Evolutionary conservation across 2,797 vertebrate genomes (phyloP).

Genomic region (Alauda arvensis): DNA sequence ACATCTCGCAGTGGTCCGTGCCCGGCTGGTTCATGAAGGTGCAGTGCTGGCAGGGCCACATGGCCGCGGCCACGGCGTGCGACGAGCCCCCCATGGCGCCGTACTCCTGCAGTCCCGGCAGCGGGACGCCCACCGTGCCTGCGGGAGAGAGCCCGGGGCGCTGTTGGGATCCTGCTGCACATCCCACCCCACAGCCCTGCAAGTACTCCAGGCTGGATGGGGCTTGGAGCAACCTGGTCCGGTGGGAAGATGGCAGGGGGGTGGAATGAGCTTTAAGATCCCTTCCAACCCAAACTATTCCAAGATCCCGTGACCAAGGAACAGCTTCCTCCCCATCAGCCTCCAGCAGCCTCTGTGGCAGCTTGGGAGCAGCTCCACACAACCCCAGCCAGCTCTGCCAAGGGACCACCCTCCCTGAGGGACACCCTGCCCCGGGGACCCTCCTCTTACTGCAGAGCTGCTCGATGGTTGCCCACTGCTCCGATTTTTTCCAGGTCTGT

Average conservation of each 20-base stretch:
- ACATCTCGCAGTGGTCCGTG: constrained; percentile 97
- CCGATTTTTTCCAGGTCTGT: constrained; percentile 96
- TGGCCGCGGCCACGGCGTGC: constrained; percentile 75
- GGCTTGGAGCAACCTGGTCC: neutral
- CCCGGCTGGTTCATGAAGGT: constrained; percentile 98
- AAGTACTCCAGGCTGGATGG: neutral
- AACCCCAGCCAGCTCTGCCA: neutral
- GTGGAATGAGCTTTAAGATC: neutral
- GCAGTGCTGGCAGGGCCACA: constrained; percentile 98
- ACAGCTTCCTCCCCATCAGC: neutral
- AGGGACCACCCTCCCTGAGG: neutral
- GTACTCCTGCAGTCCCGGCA: constrained; percentile 85
- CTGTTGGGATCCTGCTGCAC: rapidly evolving
- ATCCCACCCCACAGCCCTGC: neutral
- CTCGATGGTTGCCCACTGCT: constrained; percentile 98
- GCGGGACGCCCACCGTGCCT: constrained; percentile 92
- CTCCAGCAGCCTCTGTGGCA: neutral
- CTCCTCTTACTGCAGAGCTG: constrained; percentile 92
- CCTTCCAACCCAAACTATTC: neutral
- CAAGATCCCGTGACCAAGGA: neutral
- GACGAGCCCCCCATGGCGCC: constrained; percentile 83
- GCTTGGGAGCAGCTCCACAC: neutral
- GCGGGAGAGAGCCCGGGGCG: neutral
- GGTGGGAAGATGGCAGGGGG: neutral
- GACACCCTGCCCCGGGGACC: neutral